Evolutionary conservation across 2,888 invertebrate species (phyloP).

Genomic region (Malthinus flaveolus): DNA sequence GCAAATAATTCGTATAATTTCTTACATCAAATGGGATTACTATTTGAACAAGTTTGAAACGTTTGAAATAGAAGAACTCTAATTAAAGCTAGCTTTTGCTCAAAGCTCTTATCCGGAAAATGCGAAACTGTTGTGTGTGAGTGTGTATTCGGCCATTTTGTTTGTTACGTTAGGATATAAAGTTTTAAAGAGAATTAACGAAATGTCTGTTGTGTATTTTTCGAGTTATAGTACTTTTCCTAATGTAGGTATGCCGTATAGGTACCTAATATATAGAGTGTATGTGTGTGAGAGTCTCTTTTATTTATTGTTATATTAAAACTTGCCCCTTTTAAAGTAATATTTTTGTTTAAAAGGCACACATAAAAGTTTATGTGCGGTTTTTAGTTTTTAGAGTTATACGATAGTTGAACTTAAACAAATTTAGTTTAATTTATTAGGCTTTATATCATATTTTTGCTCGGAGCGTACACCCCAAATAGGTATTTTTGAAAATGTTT

Average conservation of each 20-base stretch:
- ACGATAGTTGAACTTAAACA: constrained; percentile 2
- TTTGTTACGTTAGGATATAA: constrained; percentile 31
- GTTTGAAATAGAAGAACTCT: constrained; percentile 26
- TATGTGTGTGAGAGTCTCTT: too few relatives aligned
- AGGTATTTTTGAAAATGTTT: constrained; percentile 51
- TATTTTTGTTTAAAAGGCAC: too few relatives aligned
- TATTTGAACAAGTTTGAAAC: constrained; percentile 27
- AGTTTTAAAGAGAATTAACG: constrained; percentile 27
- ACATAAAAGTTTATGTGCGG: too few relatives aligned
- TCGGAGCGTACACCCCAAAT: neutral
- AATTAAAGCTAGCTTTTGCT: constrained; percentile 26
- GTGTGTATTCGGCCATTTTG: constrained; percentile 32
- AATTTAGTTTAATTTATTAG: constrained; percentile 3
- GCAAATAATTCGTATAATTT: constrained; percentile 6
- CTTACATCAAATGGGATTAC: constrained; percentile 23
- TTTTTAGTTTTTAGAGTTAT: neutral
- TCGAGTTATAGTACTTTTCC: neutral
- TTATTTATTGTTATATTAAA: too few relatives aligned
- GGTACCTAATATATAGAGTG: too few relatives aligned
- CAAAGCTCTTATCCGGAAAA: constrained; percentile 27
- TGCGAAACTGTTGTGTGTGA: constrained; percentile 24
- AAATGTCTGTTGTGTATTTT: constrained; percentile 22
- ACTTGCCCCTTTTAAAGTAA: too few relatives aligned
- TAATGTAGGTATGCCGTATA: too few relatives aligned
- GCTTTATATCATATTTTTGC: constrained; percentile 2